Evolutionary conservation across 2,888 invertebrate genomes (phyloP).

Genomic region (Aporophyla lueneburgensis): DNA sequence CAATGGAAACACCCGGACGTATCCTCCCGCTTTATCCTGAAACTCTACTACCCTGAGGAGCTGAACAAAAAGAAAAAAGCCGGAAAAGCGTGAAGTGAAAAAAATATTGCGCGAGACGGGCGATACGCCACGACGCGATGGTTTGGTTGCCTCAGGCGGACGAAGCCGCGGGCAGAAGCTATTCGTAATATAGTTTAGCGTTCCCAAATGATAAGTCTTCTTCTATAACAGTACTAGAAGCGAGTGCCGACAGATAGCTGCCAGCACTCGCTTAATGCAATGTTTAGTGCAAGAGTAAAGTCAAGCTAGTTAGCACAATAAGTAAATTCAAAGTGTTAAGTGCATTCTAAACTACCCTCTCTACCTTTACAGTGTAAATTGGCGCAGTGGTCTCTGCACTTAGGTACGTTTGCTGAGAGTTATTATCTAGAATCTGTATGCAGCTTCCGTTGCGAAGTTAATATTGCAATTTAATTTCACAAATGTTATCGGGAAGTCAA

Average conservation of each 20-base stretch:
- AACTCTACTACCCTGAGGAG: too few species aligned
- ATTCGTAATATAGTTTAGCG: background rate
- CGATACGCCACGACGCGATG: too few species aligned
- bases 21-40: too few species aligned
- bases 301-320: slow-evolving; percentile 22
- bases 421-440: slow-evolving; percentile 6
- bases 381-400: slow-evolving; percentile 29
- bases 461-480: slow-evolving; percentile 25
- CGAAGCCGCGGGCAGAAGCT: too few species aligned
- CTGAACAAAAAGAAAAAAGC: too few species aligned
- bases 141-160: too few species aligned
- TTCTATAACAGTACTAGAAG: background rate
- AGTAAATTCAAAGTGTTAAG: slow-evolving; percentile 26
- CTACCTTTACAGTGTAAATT: slow-evolving; percentile 40
- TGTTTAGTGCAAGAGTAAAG: slow-evolving; percentile 10
- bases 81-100: too few species aligned
- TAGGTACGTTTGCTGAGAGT: slow-evolving; percentile 29
- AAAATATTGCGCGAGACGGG: too few species aligned
- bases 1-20: too few species aligned
- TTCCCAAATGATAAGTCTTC: background rate
- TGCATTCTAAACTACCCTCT: slow-evolving; percentile 30
- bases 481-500: background rate
- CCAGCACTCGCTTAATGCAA: background rate
- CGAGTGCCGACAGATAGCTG: background rate
- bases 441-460: slow-evolving; percentile 6